These are phyloP conservation scores for Xylophagus ater DNA, from an alignment of 2,888 invertebrate genomes.

Conservation along the genomic window DNA sequence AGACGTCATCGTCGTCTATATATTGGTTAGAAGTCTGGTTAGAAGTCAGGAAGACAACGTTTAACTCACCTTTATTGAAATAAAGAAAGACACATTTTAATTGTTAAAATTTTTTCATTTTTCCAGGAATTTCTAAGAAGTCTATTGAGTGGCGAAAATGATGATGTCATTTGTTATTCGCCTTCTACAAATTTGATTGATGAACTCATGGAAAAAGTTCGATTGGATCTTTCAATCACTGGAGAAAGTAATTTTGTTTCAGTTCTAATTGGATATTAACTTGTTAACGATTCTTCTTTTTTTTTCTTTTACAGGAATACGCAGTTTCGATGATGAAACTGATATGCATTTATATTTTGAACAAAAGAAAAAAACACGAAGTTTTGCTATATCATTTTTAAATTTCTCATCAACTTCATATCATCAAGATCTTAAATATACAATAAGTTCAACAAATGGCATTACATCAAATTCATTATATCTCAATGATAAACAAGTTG, in stretches of 20 bases:
- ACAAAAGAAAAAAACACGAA: slow-evolving; percentile 24
- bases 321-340: slow-evolving; percentile 18
- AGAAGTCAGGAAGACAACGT: too few relatives aligned
- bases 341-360: slow-evolving; percentile 27
- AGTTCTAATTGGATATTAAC: neutral
- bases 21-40: too few relatives aligned
- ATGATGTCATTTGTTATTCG: slow-evolving; percentile 26
- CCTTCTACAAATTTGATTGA: slow-evolving; percentile 22
- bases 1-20: too few relatives aligned
- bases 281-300: neutral
- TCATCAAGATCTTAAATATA: slow-evolving; percentile 37
- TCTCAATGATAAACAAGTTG: slow-evolving; percentile 30
- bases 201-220: slow-evolving; percentile 26
- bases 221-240: slow-evolving; percentile 22
- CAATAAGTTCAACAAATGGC: slow-evolving; percentile 38
- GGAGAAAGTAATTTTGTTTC: slow-evolving; percentile 21
- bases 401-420: slow-evolving; percentile 20
- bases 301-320: slow-evolving; percentile 18
- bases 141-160: slow-evolving; percentile 25
- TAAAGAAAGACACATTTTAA: too few relatives aligned
- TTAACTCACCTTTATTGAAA: too few relatives aligned
- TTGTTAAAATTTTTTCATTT: neutral
- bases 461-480: slow-evolving; percentile 32
- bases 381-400: slow-evolving; percentile 27
- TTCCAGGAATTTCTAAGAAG: slow-evolving; percentile 22